Conservation (phyloP, 1,140 invertebrate species). For the Micrasema minimum region DNA sequence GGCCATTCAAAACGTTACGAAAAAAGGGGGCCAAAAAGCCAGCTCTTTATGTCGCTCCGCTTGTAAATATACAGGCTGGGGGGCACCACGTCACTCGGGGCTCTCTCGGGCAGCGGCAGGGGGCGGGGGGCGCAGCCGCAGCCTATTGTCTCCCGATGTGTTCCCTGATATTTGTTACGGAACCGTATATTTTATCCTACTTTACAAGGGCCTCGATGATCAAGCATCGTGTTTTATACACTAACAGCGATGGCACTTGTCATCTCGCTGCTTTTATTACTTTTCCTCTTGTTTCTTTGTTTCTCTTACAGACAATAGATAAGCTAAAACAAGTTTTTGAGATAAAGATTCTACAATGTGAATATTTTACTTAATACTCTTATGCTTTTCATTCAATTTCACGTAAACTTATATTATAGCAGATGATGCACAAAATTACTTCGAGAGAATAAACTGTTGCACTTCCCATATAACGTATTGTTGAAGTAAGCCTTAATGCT, state of each 20-base stretch:
- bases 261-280: conserved; percentile 27
- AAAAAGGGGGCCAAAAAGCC: conserved; percentile 45
- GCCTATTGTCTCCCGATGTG: conserved; percentile 34
- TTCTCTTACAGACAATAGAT: no score
- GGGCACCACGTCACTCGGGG: conserved; percentile 23
- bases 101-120: background rate
- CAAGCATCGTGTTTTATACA: conserved; percentile 17
- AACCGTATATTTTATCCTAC: conserved; percentile 14
- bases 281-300: background rate
- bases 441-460: no score
- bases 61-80: conserved; percentile 47
- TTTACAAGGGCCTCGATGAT: conserved; percentile 7
- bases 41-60: conserved; percentile 51
- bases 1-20: conserved; percentile 35
- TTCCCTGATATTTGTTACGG: conserved; percentile 2
- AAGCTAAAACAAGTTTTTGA: no score
- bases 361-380: no score
- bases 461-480: no score
- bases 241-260: conserved; percentile 24
- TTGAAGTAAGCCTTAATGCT: no score
- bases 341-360: no score
- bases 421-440: no score
- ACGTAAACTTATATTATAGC: no score
- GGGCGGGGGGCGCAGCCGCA: background rate
- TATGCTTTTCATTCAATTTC: no score